A percentile compares a stretch with the other conserved stretches of the same genome.
phyloP scores from a whole-genome alignment of 2,113 vertebrate genomes.

The Pollachius pollachius region DNA sequence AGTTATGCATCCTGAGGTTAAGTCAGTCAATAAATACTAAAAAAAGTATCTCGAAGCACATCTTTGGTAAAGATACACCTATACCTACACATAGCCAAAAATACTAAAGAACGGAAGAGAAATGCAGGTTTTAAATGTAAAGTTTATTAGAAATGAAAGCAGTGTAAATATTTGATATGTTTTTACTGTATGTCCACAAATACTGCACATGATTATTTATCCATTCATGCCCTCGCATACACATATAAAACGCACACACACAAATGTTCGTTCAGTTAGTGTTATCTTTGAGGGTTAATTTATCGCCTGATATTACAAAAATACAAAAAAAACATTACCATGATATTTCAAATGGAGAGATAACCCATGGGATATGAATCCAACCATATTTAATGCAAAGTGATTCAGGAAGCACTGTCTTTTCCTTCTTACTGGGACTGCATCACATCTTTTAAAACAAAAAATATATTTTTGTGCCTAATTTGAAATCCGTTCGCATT shows the following conservation, averaged over 20 bases:
- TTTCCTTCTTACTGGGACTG: not conserved
- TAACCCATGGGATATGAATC: no score
- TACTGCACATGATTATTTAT: slow-evolving; percentile 33
- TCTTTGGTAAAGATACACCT: no score
- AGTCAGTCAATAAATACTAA: no score
- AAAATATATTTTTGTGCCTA: not conserved
- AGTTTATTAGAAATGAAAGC: slow-evolving; percentile 70
- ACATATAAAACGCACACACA: slow-evolving; percentile 23
- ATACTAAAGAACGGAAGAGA: no score
- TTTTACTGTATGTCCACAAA: slow-evolving; percentile 33
- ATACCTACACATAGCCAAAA: no score
- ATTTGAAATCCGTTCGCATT: not conserved
- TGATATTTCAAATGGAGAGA: slow-evolving; percentile 10
- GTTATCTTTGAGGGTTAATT: slow-evolving; percentile 44
- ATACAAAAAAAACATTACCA: slow-evolving; percentile 49
- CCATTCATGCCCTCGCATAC: slow-evolving; percentile 5
- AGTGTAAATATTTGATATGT: slow-evolving; percentile 50
- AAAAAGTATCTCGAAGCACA: no score
- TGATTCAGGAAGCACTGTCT: no score
- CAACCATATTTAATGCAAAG: no score
- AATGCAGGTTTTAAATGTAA: slow-evolving; percentile 28
- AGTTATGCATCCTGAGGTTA: no score
- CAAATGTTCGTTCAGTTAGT: slow-evolving; percentile 18
- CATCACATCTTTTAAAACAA: not conserved
- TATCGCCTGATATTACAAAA: slow-evolving; percentile 63